These are phyloP conservation scores for Calliopsis andreniformis DNA, from an alignment of 1,140 invertebrate species.

Conservation along the genomic window DNA sequence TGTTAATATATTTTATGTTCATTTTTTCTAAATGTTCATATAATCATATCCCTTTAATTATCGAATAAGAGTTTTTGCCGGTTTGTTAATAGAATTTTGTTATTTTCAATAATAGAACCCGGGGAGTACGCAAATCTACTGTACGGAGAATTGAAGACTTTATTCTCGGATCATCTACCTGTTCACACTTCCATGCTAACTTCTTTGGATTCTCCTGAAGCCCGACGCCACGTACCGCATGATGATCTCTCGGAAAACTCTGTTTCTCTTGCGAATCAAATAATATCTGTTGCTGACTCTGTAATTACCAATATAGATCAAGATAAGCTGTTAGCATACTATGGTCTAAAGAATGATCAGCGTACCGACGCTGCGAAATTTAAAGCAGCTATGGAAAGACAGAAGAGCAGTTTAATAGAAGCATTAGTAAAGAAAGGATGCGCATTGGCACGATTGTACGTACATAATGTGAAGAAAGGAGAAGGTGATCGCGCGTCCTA, in stretches of 20 bases:
- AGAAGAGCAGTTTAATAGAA: slow-evolving; percentile 89
- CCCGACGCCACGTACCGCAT: slow-evolving; percentile 81
- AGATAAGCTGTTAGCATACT: slow-evolving; percentile 87
- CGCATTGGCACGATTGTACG: slow-evolving; percentile 86
- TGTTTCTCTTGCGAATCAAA: slow-evolving; percentile 82
- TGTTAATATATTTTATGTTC: not conserved
- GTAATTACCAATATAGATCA: slow-evolving; percentile 89
- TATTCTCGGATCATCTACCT: slow-evolving; percentile 88
- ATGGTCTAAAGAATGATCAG: slow-evolving; percentile 90
- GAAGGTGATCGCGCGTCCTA: slow-evolving; percentile 67
- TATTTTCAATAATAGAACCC: slow-evolving; percentile 68
- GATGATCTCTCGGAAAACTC: slow-evolving; percentile 80
- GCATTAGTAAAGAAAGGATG: slow-evolving; percentile 89
- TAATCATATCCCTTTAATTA: not conserved
- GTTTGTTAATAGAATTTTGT: slow-evolving; percentile 16
- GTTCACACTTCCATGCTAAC: slow-evolving; percentile 90
- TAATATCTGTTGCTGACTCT: slow-evolving; percentile 84
- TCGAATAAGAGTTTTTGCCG: too few relatives aligned
- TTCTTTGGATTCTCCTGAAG: slow-evolving; percentile 85
- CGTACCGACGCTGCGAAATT: slow-evolving; percentile 89
- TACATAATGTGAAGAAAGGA: slow-evolving; percentile 75
- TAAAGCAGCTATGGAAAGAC: slow-evolving; percentile 92
- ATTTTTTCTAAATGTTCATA: too few relatives aligned
- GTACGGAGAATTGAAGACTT: slow-evolving; percentile 88
- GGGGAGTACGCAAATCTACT: slow-evolving; percentile 86